Evolutionary conservation across 2,113 vertebrate genomes (phyloP), one percentile per base, ranked within the genome.

Genomic region (Epinephelus lanceolatus): DNA sequence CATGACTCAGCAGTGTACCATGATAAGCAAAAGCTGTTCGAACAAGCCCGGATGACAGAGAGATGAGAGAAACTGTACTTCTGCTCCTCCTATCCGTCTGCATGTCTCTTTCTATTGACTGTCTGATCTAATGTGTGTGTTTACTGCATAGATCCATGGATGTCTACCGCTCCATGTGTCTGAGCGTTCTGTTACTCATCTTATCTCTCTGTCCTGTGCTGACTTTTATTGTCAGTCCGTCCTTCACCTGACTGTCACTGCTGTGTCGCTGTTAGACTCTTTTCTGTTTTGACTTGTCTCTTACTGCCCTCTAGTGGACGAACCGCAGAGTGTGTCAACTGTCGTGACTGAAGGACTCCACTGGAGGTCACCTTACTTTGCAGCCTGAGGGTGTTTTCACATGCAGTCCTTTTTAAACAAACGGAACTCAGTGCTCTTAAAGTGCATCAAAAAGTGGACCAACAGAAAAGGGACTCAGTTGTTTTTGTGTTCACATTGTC

Each of bases 241-340:
- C 57, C 45, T 23, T 60, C 40, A 71, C 18, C 60, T 78, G 13
- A 2, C 3, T 49, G 37, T 53, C 25, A 17, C 13, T 61, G 42
- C n/a, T 37, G 6, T 49, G 21, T 57, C 5, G 5, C 25, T 17
- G 21, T 51, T 21, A 11, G 21, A 13, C 14, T 0, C 14, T 2
- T 5, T 23, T 21, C 17, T 42, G 37, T 6, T 4, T 60, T 81
- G 1, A 51, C 14, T 76, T 81, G 65, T 84, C 57, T 86, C 47
- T 82, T 85, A 86, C 88, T 90, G 79, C 66, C 84, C 76, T 84
- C 91, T 88, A 71, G 78, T 87, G 91, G 81, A 72, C 11, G 6
- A 19, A 60, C 27, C 21, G 53, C 5, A 30, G 23, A 56, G n/a
- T 23, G 51, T 7, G 2, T 15, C 27, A 56, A 51, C 30, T 88